These are phyloP conservation scores for Tetragonula clypearis DNA, from an alignment of 1,140 invertebrate genomes.

Conservation along the genomic window DNA sequence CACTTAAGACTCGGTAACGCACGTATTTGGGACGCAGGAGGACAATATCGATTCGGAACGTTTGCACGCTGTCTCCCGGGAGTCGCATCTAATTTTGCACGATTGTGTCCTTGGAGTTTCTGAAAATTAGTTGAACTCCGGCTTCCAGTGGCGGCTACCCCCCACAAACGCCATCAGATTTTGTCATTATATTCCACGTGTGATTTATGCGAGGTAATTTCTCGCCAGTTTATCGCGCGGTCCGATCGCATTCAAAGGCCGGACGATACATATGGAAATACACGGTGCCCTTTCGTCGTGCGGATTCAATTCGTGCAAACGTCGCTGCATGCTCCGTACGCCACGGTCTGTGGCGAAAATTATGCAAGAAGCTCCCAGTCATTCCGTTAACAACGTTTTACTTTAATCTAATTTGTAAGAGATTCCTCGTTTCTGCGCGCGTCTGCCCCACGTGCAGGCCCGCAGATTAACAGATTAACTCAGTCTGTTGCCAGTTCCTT, in stretches of 20 bases:
- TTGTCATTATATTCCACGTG: not conserved
- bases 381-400: constrained; percentile 18
- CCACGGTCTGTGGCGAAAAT: not conserved
- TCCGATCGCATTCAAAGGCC: constrained; percentile 21
- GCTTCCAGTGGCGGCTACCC: not conserved
- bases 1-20: not conserved
- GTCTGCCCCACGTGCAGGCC: not conserved
- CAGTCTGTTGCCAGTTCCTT: not conserved
- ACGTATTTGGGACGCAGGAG: not conserved
- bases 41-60: not conserved
- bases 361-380: constrained; percentile 6
- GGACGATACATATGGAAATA: constrained; percentile 2
- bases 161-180: not conserved
- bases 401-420: constrained; percentile 6
- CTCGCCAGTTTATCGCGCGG: constrained; percentile 1
- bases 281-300: not conserved
- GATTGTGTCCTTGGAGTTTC: not conserved
- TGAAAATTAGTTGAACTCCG: constrained; percentile 9
- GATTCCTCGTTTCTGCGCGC: not conserved
- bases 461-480: not conserved
- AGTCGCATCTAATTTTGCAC: not conserved
- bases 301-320: constrained; percentile 7
- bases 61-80: not conserved
- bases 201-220: constrained; percentile 18
- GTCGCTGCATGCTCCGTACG: not conserved